Percentiles rank a stretch among this genome's conserved stretches.
These are phyloP conservation scores for Acronicta psi DNA, from an alignment of 2,888 invertebrate species.

Conservation along the genomic window DNA sequence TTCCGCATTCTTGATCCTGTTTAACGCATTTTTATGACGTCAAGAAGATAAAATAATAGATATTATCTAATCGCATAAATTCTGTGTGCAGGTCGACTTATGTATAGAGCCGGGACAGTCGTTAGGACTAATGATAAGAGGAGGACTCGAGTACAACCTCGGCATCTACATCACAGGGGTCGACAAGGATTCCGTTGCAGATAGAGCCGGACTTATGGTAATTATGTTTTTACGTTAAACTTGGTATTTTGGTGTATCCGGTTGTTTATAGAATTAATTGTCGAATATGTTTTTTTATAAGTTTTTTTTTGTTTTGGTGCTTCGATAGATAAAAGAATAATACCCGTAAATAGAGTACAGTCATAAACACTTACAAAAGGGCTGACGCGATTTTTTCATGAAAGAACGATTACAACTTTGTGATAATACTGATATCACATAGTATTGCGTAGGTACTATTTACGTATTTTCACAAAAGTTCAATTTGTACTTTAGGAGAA, in stretches of 20 bases:
- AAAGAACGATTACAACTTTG: no score
- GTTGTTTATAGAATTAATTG: no score
- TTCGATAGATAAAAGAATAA: no score
- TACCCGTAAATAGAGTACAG: background rate
- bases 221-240: conserved; percentile 40
- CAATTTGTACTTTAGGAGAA: no score
- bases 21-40: conserved; percentile 15
- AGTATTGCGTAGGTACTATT: no score
- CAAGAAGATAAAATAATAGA: no score
- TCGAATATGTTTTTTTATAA: no score
- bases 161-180: conserved; percentile 99
- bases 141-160: conserved; percentile 97
- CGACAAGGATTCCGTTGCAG: conserved; percentile 97
- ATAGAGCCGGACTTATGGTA: conserved; percentile 96
- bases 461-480: no score
- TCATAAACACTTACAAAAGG: no score
- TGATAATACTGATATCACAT: no score
- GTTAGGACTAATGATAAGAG: conserved; percentile 97
- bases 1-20: conserved; percentile 27
- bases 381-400: no score
- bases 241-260: background rate
- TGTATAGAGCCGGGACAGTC: conserved; percentile 97
- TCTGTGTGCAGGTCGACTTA: conserved; percentile 92
- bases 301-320: no score
- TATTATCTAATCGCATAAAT: conserved; percentile 28